phyloP scores from a whole-genome alignment of 2,113 vertebrate genomes.

The Pseudonaja textilis region DNA sequence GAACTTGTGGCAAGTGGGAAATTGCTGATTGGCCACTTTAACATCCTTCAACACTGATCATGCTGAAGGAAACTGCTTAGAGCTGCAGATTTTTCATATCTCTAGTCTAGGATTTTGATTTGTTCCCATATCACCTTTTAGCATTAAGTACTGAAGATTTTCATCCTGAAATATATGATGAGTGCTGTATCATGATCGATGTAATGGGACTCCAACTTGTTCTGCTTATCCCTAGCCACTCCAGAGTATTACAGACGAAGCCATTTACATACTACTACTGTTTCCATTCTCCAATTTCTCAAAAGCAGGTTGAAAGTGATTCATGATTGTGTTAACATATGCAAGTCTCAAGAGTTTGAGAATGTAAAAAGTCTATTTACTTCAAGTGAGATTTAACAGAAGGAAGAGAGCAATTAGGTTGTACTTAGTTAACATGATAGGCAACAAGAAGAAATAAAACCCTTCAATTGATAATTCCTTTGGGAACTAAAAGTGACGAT shows the following conservation, averaged over 20 bases:
- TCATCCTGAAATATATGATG: neutral
- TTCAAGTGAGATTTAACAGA: neutral
- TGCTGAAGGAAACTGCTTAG: neutral
- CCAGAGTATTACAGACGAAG: neutral
- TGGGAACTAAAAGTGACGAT: neutral
- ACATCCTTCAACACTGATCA: neutral
- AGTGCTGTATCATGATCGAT: neutral
- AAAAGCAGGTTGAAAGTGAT: neutral
- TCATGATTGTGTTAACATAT: neutral
- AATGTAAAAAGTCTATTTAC: neutral
- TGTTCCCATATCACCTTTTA: neutral
- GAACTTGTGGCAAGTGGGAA: neutral
- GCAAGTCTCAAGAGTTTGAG: neutral
- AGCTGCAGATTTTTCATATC: neutral
- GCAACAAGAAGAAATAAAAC: neutral
- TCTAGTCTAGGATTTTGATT: neutral
- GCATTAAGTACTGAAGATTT: neutral
- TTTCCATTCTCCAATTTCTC: neutral
- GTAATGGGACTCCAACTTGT: neutral
- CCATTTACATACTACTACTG: neutral
- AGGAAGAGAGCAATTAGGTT: neutral
- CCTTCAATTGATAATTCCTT: neutral
- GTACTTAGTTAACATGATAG: neutral
- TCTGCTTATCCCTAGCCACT: neutral
- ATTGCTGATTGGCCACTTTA: neutral